Percentiles rank a stretch among this genome's conserved stretches.
Conservation (phyloP, 2,888 invertebrate genomes). For the Phyllotreta cruciferae region DNA sequence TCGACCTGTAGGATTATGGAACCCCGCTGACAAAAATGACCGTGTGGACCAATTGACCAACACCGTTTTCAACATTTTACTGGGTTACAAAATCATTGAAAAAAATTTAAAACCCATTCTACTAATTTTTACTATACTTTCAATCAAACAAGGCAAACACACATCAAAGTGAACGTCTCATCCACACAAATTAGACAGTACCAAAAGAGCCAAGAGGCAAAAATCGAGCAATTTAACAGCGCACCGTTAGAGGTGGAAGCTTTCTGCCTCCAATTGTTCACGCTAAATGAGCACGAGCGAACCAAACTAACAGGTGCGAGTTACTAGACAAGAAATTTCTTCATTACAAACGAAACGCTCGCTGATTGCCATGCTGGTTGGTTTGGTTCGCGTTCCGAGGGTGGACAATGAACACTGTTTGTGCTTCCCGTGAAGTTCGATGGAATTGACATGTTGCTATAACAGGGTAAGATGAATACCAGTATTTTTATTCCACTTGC, state of each 20-base stretch:
- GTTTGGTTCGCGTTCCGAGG: slow-evolving; percentile 4
- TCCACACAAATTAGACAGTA: neutral
- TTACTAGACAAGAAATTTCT: slow-evolving; percentile 49
- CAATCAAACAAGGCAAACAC: neutral
- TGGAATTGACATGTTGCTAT: slow-evolving; percentile 21
- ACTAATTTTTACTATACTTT: neutral
- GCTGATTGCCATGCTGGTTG: slow-evolving; percentile 7
- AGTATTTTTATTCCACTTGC: neutral
- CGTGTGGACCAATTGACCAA: no score
- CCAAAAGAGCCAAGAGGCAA: slow-evolving; percentile 10
- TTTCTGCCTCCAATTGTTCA: slow-evolving; percentile 45
- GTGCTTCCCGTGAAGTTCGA: slow-evolving; percentile 10
- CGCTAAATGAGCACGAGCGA: slow-evolving; percentile 51
- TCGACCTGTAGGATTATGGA: no score
- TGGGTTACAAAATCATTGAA: no score
- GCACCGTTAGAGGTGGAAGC: slow-evolving; percentile 38
- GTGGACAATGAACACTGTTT: neutral
- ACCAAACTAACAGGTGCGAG: slow-evolving; percentile 49
- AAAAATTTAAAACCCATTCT: neutral
- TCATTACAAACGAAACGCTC: slow-evolving; percentile 50
- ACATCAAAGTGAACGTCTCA: neutral
- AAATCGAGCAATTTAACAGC: slow-evolving; percentile 15
- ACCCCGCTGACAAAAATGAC: no score
- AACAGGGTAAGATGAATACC: slow-evolving; percentile 22
- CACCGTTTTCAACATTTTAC: no score